Percentiles rank a stretch among this genome's conserved stretches.
These are phyloP conservation scores for Psilanteris sp. DNA, from an alignment of 1,140 invertebrate genomes.

Conservation along the genomic window DNA sequence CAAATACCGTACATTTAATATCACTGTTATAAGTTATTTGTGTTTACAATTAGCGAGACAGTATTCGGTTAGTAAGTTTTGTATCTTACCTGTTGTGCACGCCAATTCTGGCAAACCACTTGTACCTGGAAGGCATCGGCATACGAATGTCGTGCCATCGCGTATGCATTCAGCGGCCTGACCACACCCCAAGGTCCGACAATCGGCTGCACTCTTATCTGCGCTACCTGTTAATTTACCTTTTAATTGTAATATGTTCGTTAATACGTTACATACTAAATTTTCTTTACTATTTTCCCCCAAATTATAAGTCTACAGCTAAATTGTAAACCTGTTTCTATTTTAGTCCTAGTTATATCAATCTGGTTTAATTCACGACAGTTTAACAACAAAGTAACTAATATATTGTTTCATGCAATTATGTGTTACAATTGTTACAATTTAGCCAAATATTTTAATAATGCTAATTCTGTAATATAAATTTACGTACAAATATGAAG, in stretches of 20 bases:
- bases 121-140: slow-evolving; percentile 88
- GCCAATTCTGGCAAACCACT: slow-evolving; percentile 86
- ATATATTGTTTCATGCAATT: no score
- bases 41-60: slow-evolving; percentile 64
- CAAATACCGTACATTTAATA: slow-evolving; percentile 76
- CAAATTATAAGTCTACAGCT: no score
- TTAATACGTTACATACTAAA: no score
- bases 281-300: no score
- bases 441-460: no score
- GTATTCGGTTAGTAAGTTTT: slow-evolving; percentile 67
- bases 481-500: slow-evolving; percentile 88
- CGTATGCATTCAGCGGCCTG: slow-evolving; percentile 89
- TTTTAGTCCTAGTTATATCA: no score
- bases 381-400: no score
- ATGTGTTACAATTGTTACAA: no score
- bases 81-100: slow-evolving; percentile 87
- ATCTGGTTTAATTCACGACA: no score
- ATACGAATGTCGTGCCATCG: slow-evolving; percentile 89
- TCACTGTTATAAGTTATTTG: slow-evolving; percentile 68
- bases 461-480: no score
- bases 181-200: slow-evolving; percentile 90
- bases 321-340: no score
- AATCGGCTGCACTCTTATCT: slow-evolving; percentile 86
- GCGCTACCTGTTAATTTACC: slow-evolving; percentile 80
- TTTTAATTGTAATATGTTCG: slow-evolving; percentile 1